phyloP scores from a whole-genome alignment of 2,888 invertebrate genomes.

The Anticlea derivata region DNA sequence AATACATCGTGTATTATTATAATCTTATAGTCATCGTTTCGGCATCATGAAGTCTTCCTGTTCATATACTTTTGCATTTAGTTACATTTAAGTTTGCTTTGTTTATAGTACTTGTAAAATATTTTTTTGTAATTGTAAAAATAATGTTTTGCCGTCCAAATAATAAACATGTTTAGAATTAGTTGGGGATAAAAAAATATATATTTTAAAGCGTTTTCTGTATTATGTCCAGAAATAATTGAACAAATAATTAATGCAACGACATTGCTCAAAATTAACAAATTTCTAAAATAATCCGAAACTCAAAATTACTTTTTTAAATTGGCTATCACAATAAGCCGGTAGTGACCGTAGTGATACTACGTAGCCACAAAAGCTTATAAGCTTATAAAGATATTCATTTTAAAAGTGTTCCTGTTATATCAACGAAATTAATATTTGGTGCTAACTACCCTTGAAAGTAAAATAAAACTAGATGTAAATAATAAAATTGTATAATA shows the following conservation, averaged over 20 bases:
- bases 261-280: slow-evolving; percentile 26
- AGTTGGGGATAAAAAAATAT: slow-evolving; percentile 13
- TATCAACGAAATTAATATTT: slow-evolving; percentile 48
- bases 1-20: slow-evolving; percentile 40
- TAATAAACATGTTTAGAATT: slow-evolving; percentile 43
- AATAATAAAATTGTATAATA: slow-evolving; percentile 61
- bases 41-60: slow-evolving; percentile 71
- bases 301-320: no score
- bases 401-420: slow-evolving; percentile 22
- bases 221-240: background rate
- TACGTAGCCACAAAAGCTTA: no score
- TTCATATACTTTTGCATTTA: slow-evolving; percentile 78
- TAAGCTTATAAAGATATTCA: no score
- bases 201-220: background rate
- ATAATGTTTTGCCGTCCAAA: slow-evolving; percentile 73
- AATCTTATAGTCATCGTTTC: slow-evolving; percentile 57
- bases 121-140: slow-evolving; percentile 57
- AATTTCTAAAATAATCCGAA: background rate
- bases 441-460: slow-evolving; percentile 71
- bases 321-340: no score
- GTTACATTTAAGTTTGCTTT: slow-evolving; percentile 66
- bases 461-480: slow-evolving; percentile 53
- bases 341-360: no score
- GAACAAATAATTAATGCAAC: no score
- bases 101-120: slow-evolving; percentile 42